Conservation (phyloP, 2,797 vertebrate genomes). For the Columba guinea region DNA sequence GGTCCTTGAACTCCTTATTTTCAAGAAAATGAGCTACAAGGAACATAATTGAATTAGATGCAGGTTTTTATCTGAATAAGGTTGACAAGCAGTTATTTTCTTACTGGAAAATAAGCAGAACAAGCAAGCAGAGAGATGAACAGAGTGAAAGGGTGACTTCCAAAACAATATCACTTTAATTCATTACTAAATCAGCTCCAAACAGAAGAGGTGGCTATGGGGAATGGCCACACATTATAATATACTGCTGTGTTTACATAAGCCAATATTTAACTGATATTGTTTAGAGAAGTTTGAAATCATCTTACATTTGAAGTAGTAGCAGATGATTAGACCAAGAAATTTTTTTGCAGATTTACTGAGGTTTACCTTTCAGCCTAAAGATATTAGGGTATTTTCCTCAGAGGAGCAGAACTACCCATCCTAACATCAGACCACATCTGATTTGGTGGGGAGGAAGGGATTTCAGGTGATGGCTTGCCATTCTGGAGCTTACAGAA, state of each 20-base stretch:
- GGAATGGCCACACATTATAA: neutral
- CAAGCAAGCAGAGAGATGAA: neutral
- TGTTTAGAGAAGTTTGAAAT: neutral
- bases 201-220: neutral
- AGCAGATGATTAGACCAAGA: neutral
- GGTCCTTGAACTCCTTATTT: constrained; percentile 9
- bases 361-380: neutral
- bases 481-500: neutral
- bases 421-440: neutral
- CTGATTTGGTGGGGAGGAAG: accelerated
- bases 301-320: neutral
- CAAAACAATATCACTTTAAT: neutral
- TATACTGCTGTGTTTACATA: neutral
- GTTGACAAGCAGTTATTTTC: neutral
- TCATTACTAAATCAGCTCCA: neutral
- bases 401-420: neutral
- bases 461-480: neutral
- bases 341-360: neutral
- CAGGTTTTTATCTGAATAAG: neutral
- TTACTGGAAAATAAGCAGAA: neutral
- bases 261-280: neutral
- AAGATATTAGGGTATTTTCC: neutral
- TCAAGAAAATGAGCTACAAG: neutral
- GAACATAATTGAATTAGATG: neutral
- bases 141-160: neutral